These are phyloP conservation scores for Epizoanthus rinbou DNA, from an alignment of 92 coral and sea anemone genomes.

Conservation along the genomic window DNA sequence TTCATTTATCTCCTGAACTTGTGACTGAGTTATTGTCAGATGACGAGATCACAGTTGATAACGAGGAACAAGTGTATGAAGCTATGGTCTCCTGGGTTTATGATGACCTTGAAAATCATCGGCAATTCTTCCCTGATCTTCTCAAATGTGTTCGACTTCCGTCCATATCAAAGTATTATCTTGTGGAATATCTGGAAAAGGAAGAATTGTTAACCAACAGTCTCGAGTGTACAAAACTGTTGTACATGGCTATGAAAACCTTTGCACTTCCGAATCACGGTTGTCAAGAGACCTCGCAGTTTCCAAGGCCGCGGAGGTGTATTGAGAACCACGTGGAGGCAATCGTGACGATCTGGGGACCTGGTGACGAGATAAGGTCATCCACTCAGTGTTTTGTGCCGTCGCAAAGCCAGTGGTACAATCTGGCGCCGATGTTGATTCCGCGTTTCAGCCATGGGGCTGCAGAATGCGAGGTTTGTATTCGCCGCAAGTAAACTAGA, in stretches of 20 bases:
- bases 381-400: conserved; percentile 96
- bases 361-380: conserved; percentile 93
- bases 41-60: conserved; percentile 72
- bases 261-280: conserved; percentile 64
- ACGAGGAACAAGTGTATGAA: conserved; percentile 91
- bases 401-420: conserved; percentile 85
- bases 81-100: conserved; percentile 91
- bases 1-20: conserved; percentile 62
- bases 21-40: conserved; percentile 73
- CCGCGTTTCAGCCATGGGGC: conserved; percentile 99
- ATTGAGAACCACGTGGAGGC: conserved; percentile 68
- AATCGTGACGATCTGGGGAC: conserved; percentile 95
- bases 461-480: conserved; percentile 70
- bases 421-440: conserved; percentile 91
- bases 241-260: conserved; percentile 83
- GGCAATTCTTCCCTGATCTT: conserved; percentile 60
- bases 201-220: conserved; percentile 71
- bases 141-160: conserved; percentile 76
- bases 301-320: conserved; percentile 68
- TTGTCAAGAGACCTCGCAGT: conserved; percentile 21
- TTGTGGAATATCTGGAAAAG: conserved; percentile 77
- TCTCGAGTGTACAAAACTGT: conserved; percentile 71
- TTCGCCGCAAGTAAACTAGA: background rate
- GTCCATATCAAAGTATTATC: conserved; percentile 78
- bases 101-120: conserved; percentile 67